These are phyloP conservation scores for Phallusia fumigata DNA, from an alignment of 23 tunicate species.

Conservation along the genomic window DNA sequence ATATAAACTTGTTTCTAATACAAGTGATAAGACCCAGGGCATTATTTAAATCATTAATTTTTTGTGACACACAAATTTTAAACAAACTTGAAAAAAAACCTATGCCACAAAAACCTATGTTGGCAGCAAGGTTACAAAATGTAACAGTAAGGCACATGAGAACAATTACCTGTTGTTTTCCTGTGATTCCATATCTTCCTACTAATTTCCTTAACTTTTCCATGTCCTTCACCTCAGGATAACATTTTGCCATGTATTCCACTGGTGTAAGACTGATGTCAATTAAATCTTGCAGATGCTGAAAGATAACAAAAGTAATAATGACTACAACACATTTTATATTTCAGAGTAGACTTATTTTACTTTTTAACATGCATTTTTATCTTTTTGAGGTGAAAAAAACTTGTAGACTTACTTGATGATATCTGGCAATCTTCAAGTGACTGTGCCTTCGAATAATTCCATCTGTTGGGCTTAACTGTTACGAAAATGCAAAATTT, in stretches of 20 bases:
- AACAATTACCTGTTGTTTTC: conserved; percentile 78
- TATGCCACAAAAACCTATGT: no score
- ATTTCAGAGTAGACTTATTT: neutral
- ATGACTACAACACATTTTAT: neutral
- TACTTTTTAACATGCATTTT: neutral
- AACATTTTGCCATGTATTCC: conserved; percentile 81
- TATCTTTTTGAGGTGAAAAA: neutral
- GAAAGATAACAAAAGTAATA: neutral
- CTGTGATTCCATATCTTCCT: conserved; percentile 91
- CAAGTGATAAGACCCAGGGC: no score
- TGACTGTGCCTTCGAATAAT: conserved; percentile 92
- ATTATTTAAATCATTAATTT: no score
- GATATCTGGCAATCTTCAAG: conserved; percentile 90
- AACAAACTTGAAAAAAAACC: neutral
- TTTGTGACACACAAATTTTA: no score
- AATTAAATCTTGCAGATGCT: conserved; percentile 83
- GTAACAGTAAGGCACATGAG: neutral
- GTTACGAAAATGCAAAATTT: conserved; percentile 7
- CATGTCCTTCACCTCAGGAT: conserved; percentile 75
- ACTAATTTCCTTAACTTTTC: conserved; percentile 71
- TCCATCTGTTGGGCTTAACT: conserved; percentile 88
- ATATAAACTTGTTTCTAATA: no score
- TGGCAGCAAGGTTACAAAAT: no score
- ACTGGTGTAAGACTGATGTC: conserved; percentile 76
- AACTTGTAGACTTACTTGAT: conserved; percentile 47